A percentile compares a stretch with the other conserved stretches of the same genome.
These are phyloP conservation scores for Sabatieria punctata DNA, from an alignment of 2,888 invertebrate genomes.

Conservation along the genomic window DNA sequence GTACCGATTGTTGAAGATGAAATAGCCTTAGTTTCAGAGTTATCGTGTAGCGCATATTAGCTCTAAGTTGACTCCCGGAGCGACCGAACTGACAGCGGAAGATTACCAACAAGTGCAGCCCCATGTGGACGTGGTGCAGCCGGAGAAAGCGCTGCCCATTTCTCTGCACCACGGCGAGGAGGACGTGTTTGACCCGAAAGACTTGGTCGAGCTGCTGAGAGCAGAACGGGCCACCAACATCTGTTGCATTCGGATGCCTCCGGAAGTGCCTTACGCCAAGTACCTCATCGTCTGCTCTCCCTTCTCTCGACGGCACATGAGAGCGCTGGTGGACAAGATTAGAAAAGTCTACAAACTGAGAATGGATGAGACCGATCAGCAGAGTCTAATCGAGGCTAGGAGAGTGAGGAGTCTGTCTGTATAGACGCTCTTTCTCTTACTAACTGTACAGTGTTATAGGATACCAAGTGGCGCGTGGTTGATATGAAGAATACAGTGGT, in stretches of 20 bases:
- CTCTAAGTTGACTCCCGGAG: too few relatives aligned
- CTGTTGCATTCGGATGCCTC: conserved; percentile 59
- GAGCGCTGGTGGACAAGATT: conserved; percentile 25
- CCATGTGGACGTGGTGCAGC: too few relatives aligned
- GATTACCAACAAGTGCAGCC: too few relatives aligned
- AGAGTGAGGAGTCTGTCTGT: too few relatives aligned
- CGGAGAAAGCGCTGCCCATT: not conserved
- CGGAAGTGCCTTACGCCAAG: conserved; percentile 58
- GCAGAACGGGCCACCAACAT: conserved; percentile 61
- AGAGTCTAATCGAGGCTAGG: too few relatives aligned
- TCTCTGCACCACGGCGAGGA: conserved; percentile 43
- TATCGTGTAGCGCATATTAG: too few relatives aligned
- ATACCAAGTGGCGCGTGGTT: too few relatives aligned
- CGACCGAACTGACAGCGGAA: too few relatives aligned
- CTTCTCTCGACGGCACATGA: conserved; percentile 31
- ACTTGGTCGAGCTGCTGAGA: conserved; percentile 55
- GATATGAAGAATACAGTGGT: conserved; percentile 79
- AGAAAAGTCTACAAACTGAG: conserved; percentile 15
- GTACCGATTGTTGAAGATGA: too few relatives aligned
- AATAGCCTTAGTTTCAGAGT: too few relatives aligned
- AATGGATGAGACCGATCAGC: conserved; percentile 41
- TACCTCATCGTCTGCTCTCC: conserved; percentile 59
- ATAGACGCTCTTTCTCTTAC: too few relatives aligned
- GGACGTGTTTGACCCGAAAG: conserved; percentile 75
- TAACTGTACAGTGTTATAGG: too few relatives aligned